Base-by-base conservation (phyloP, 2,797 vertebrate species). In the Epinephelus coioides region DNA sequence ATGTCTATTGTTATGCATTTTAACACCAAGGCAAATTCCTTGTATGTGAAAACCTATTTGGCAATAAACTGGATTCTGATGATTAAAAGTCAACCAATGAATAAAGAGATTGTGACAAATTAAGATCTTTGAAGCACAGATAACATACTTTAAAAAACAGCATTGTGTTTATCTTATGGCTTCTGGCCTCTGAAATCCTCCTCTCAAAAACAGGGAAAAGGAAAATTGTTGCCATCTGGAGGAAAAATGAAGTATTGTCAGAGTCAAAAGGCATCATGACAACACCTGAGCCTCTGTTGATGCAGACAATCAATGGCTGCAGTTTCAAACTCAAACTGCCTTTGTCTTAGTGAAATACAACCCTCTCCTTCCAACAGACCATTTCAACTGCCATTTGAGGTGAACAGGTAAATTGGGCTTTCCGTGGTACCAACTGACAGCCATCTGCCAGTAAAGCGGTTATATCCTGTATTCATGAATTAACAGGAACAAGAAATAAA, bases 181-280 rank as follows among this genome's bases (percentile, higher is more conserved):
- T 71, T 81, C 73, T 59, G 30, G n/a, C 54, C 2, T 7, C 9
- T 74, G 38, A 78, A 63, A 75, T 50, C 1, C 15, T 73, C 25
- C 17, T 63, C n/a, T 67, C 2, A 60, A 55, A 69, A 49, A 55
- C 1, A 38, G 12, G 51, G n/a, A 65, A 81, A 73, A 78, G 77
- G 83, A 76, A 57, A 82, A 88, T 62, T 90, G 83, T 91, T 90
- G 88, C 93, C 92, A 93, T 79, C 91, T 94, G 84, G 79, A 94
- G 93, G 91, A 88, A 75, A 92, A 79, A 76, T 40, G 1, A 75
- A 78, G 81, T 67, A 89, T 46, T 87, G 79, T 78, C 65, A 47
- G n/a, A 77, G 27, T 70, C 17, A 38, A 53, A 62, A 69, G 5
- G 62, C 13, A 61, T 59, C 34, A 51, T 27, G 3, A 15, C 13